Percentiles rank a stretch among this genome's conserved stretches.
phyloP scores from a whole-genome alignment of 2,797 vertebrate genomes.

The Acestrorhynchus altus region DNA sequence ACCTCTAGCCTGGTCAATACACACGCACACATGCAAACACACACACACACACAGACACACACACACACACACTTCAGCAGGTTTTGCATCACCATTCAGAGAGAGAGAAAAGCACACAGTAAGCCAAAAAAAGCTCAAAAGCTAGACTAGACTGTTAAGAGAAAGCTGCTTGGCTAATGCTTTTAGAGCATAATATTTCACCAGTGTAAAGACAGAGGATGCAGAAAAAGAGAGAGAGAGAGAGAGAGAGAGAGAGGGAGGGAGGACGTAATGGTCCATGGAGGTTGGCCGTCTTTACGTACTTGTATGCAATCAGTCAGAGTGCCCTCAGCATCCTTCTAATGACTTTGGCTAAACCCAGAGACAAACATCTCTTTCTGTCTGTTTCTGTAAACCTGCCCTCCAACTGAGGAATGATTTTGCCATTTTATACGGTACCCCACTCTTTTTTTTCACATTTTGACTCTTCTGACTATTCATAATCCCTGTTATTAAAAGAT shows the following conservation, averaged over 20 bases:
- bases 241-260: slow-evolving; percentile 9
- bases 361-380: slow-evolving; percentile 8
- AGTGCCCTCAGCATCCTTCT: neutral
- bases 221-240: slow-evolving; percentile 23
- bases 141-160: slow-evolving; percentile 28
- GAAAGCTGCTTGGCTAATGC: slow-evolving; percentile 51
- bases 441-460: neutral
- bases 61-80: slow-evolving; percentile 21
- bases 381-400: neutral
- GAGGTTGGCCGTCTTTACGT: slow-evolving; percentile 9
- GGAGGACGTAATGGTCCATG: neutral
- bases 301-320: slow-evolving; percentile 13
- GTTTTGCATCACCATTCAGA: slow-evolving; percentile 28
- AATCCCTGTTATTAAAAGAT: neutral
- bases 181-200: slow-evolving; percentile 52
- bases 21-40: slow-evolving; percentile 21
- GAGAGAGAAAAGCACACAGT: slow-evolving; percentile 32
- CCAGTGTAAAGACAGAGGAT: slow-evolving; percentile 26
- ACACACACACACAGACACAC: slow-evolving; percentile 18
- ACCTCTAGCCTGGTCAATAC: slow-evolving; percentile 21
- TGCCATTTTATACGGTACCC: neutral
- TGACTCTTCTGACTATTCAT: neutral
- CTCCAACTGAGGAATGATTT: neutral
- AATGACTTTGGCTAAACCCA: slow-evolving; percentile 6
- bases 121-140: slow-evolving; percentile 38